Base-by-base conservation (phyloP, 2,113 vertebrate genomes). In the Laterallus jamaicensis region DNA sequence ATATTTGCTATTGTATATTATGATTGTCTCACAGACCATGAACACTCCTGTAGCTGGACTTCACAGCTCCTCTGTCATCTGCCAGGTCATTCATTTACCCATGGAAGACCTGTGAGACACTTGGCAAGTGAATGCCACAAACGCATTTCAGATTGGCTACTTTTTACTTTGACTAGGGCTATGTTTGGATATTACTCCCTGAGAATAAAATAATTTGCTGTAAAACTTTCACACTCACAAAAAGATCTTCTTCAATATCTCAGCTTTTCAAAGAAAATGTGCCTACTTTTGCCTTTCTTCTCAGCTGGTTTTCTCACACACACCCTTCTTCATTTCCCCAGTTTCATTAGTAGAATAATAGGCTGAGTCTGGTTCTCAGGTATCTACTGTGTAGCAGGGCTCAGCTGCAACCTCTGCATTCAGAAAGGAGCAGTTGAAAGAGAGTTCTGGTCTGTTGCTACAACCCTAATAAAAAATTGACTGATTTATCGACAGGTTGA, bases 1-100 rank as follows among this genome's bases (percentile, higher is more conserved):
- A 59, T 47, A 91, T 71, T 91, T 78, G 20, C 88, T 91, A 95
- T 97, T 95, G 86, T 95, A 54, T 49, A 96, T 95, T 97, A 94
- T 96, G 39, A 84, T 88, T 96, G 83, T 49, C 69, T 73, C 42
- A 78, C 14, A 81, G 92, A 96, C 83, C 96, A 75, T 95, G 96
- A 97, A 95, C 56, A 25, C 22, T n/a, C 13, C 32, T 78, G 62
- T 31, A 93, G 35, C 47, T 81, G 56, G 16, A 70, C 83, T 93
- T 94, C 52, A 86, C 68, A 60, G 66, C 31, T 88, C 55, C 22
- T 88, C n/a, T 4, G 4, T 26, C 64, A 86, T 59, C 64, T 86
- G 42, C 49, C 71, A 92, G 60, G 42, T n/a, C 39, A 64, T 35
- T 66, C 26, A 76, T 9, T 62, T 74, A 47, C 15, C 22, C 31